Conservation (phyloP, 1,140 invertebrate species). For the Drosophila parabipectinata region DNA sequence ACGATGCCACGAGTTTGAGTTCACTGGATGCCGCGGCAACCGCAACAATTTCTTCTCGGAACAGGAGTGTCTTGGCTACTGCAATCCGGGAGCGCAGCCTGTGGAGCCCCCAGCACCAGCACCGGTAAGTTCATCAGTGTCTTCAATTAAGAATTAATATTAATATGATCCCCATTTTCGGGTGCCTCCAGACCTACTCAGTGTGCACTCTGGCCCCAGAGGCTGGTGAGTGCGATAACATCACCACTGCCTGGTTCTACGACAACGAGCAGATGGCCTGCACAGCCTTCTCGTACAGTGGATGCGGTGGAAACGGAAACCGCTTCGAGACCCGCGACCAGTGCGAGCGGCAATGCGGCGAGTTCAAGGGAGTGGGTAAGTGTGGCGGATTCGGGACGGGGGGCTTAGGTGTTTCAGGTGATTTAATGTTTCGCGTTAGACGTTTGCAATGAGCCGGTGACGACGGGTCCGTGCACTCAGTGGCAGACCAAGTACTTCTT, state of each 20-base stretch:
- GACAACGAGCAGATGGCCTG: constrained; percentile 87
- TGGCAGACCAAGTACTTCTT: constrained; percentile 89
- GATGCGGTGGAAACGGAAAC: constrained; percentile 94
- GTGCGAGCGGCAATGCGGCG: constrained; percentile 91
- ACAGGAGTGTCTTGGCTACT: constrained; percentile 93
- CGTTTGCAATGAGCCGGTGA: constrained; percentile 86
- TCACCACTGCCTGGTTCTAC: constrained; percentile 90
- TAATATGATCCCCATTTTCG: background rate
- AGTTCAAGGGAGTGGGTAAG: constrained; percentile 89
- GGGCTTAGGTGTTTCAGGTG: constrained; percentile 5
- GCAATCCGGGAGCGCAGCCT: constrained; percentile 77
- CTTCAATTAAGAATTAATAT: background rate
- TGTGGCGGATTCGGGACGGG: constrained; percentile 10
- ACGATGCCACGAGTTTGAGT: constrained; percentile 88
- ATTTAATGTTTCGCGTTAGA: constrained; percentile 84
- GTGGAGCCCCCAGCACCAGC: constrained; percentile 48
- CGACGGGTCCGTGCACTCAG: constrained; percentile 88
- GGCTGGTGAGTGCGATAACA: constrained; percentile 89
- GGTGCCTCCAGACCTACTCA: constrained; percentile 46
- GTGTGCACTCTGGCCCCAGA: constrained; percentile 87
- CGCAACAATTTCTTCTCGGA: constrained; percentile 93
- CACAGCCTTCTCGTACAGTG: constrained; percentile 90
- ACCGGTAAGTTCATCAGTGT: constrained; percentile 43
- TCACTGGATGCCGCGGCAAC: constrained; percentile 89
- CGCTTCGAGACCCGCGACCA: constrained; percentile 91